Conservation (phyloP, 2,888 invertebrate genomes). For the Amblyteles armatorius region DNA sequence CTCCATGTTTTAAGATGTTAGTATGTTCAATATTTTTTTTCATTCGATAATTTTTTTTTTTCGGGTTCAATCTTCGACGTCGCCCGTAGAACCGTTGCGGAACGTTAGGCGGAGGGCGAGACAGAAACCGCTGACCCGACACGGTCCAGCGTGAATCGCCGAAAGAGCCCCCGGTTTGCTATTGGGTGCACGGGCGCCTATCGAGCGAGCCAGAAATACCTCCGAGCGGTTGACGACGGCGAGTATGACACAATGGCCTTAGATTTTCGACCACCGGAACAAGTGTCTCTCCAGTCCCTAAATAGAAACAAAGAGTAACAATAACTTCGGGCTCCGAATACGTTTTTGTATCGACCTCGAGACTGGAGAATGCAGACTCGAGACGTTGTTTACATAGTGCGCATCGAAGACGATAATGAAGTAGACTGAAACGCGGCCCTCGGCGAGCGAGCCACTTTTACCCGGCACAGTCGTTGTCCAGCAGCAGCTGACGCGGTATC, state of each 20-base stretch:
- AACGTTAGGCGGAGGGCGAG: not conserved
- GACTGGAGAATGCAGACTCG: slow-evolving; percentile 4
- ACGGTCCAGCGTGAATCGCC: slow-evolving; percentile 35
- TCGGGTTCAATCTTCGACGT: not conserved
- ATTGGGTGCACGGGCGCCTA: slow-evolving; percentile 41
- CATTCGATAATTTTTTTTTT: not conserved
- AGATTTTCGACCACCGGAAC: slow-evolving; percentile 5
- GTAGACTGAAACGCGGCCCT: slow-evolving; percentile 1
- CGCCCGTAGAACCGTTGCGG: slow-evolving; percentile 37
- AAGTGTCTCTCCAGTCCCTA: not conserved
- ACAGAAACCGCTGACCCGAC: not conserved
- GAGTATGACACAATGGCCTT: slow-evolving; percentile 41
- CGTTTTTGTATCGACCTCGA: slow-evolving; percentile 15
- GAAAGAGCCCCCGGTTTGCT: slow-evolving; percentile 24
- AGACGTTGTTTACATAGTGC: slow-evolving; percentile 45
- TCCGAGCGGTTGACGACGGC: slow-evolving; percentile 55
- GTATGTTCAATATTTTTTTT: slow-evolving; percentile 62
- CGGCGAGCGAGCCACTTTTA: not conserved
- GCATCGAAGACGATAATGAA: slow-evolving; percentile 21
- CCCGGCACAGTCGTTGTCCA: not conserved
- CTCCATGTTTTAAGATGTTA: slow-evolving; percentile 77
- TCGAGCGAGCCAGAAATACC: slow-evolving; percentile 67
- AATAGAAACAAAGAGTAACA: not conserved
- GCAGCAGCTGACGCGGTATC: slow-evolving; percentile 8
- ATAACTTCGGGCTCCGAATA: not conserved